Percentiles rank a stretch among this genome's conserved stretches.
Evolutionary conservation across 2,888 invertebrate species (phyloP).

Genomic region (Nysson spinosus): DNA sequence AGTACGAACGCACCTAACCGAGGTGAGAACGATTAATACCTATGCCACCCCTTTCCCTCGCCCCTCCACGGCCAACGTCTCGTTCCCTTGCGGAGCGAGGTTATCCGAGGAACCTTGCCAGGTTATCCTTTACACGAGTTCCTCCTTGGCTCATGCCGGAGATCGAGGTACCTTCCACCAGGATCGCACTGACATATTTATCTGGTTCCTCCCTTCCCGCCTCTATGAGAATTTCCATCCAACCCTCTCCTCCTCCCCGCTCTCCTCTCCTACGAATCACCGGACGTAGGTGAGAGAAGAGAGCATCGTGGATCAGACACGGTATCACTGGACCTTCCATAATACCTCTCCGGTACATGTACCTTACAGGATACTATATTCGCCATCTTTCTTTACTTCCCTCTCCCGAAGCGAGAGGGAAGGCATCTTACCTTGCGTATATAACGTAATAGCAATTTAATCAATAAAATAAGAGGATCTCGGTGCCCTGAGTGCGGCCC

Average conservation of each 20-base stretch:
- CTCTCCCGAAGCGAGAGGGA: background rate
- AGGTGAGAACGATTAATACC: conserved; percentile 60
- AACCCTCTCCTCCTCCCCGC: conserved; percentile 16
- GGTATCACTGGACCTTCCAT: conserved; percentile 43
- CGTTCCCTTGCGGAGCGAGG: conserved; percentile 40
- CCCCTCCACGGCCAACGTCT: background rate
- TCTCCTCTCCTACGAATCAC: conserved; percentile 24
- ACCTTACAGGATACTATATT: conserved; percentile 3
- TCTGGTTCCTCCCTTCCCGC: conserved; percentile 62
- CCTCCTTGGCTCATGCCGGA: conserved; percentile 38
- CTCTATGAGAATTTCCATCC: conserved; percentile 57
- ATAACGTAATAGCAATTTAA: conserved; percentile 74
- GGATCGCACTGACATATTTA: conserved; percentile 66
- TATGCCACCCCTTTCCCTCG: conserved; percentile 22
- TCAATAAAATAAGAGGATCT: conserved; percentile 74
- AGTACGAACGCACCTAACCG: conserved; percentile 27
- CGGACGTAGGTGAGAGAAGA: no score
- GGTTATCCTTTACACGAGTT: conserved; percentile 66
- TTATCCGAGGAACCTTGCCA: conserved; percentile 61
- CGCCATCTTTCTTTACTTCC: background rate
- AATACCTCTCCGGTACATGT: conserved; percentile 27
- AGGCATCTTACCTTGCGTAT: conserved; percentile 49
- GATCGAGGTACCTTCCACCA: conserved; percentile 50
- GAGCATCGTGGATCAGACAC: conserved; percentile 46
- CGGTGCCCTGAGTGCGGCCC: conserved; percentile 59